These are phyloP conservation scores for Mycetomoellerius zeteki DNA, from an alignment of 1,140 invertebrate species.

Conservation along the genomic window DNA sequence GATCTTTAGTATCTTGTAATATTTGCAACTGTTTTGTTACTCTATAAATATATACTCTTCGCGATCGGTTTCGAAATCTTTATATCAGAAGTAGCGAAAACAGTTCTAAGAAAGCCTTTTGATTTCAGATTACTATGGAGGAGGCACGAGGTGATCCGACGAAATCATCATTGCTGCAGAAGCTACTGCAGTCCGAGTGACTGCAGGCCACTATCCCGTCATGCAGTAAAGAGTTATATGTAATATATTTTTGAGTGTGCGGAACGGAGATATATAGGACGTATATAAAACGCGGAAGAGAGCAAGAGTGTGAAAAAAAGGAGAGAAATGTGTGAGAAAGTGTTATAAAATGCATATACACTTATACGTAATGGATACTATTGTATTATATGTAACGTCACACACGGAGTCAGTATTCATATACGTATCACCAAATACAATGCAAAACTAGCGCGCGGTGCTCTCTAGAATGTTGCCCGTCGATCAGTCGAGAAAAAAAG, in stretches of 20 bases:
- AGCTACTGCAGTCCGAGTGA: constrained; percentile 92
- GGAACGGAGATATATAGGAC: constrained; percentile 66
- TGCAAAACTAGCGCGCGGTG: constrained; percentile 74
- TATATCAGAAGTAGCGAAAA: neutral
- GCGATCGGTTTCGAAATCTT: constrained; percentile 33
- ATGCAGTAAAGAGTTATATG: constrained; percentile 82
- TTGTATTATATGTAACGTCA: constrained; percentile 85
- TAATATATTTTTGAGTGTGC: constrained; percentile 84
- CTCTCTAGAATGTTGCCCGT: constrained; percentile 68
- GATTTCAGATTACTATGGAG: constrained; percentile 91
- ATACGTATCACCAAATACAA: constrained; percentile 86
- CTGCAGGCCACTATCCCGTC: constrained; percentile 81
- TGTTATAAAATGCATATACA: constrained; percentile 60
- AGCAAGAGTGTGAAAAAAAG: constrained; percentile 11
- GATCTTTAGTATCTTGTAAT: neutral
- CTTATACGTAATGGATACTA: constrained; percentile 85
- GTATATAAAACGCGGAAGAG: constrained; percentile 26
- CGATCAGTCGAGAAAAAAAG: constrained; percentile 6
- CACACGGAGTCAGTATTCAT: constrained; percentile 85
- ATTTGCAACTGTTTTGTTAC: neutral
- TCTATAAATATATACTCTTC: constrained; percentile 2
- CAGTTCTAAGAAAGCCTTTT: neutral
- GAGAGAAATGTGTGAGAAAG: constrained; percentile 20
- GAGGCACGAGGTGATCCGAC: constrained; percentile 91
- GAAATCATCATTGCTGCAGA: constrained; percentile 92